Evolutionary conservation across 2,888 invertebrate species (phyloP).

Genomic region (Petrolisthes cinctipes): DNA sequence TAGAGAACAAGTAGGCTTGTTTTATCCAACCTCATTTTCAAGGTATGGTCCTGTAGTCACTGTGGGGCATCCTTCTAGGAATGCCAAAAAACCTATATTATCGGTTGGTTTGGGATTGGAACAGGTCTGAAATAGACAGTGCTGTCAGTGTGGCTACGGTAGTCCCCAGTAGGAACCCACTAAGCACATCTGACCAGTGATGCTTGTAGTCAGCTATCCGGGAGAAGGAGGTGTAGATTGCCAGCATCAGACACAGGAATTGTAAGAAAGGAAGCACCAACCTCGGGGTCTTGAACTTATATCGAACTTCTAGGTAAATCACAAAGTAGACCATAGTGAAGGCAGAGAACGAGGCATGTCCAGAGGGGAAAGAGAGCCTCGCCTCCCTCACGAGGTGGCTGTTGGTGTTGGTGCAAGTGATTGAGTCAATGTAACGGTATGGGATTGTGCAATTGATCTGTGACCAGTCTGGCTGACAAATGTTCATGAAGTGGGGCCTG

Average conservation of each 20-base stretch:
- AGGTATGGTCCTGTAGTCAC: neutral
- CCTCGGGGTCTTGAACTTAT: conserved; percentile 84
- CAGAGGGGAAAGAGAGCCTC: conserved; percentile 68
- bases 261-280: conserved; percentile 87
- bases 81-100: no score
- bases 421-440: conserved; percentile 11
- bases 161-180: conserved; percentile 76
- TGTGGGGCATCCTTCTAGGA: no score
- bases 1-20: no score
- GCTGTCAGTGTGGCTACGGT: conserved; percentile 69
- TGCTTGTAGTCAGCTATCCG: conserved; percentile 96
- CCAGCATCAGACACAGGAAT: conserved; percentile 81
- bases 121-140: no score
- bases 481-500: neutral
- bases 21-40: neutral
- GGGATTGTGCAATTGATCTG: no score
- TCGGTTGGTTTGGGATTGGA: no score
- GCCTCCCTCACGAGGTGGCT: conserved; percentile 56
- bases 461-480: no score
- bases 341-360: conserved; percentile 68
- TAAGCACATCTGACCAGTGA: conserved; percentile 96
- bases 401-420: conserved; percentile 76
- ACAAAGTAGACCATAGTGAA: conserved; percentile 84
- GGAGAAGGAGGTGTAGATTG: conserved; percentile 89
- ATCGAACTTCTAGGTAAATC: conserved; percentile 87